These are phyloP conservation scores for Scaptodrosophila latifasciaeformis DNA, from an alignment of 2,888 invertebrate species.

Conservation along the genomic window DNA sequence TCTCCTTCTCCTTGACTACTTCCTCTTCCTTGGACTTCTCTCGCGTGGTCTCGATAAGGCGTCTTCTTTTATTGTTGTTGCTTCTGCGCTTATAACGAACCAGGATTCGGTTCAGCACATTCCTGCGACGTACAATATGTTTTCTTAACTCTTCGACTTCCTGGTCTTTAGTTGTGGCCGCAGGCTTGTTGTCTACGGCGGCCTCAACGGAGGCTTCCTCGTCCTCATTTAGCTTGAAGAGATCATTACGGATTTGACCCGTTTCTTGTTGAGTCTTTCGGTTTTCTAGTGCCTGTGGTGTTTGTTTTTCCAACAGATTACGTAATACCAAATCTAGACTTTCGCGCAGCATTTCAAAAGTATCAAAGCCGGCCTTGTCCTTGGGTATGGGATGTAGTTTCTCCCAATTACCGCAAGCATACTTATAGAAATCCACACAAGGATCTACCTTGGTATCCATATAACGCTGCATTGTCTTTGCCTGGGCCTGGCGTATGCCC, in stretches of 20 bases:
- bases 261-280: slow-evolving; percentile 23
- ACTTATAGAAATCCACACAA: slow-evolving; percentile 89
- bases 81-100: slow-evolving; percentile 63
- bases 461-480: slow-evolving; percentile 83
- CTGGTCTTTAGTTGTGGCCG: slow-evolving; percentile 37
- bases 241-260: slow-evolving; percentile 26
- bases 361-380: slow-evolving; percentile 91
- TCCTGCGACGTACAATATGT: slow-evolving; percentile 61
- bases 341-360: slow-evolving; percentile 91
- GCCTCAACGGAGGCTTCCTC: slow-evolving; percentile 7
- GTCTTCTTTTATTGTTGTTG: slow-evolving; percentile 57
- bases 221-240: slow-evolving; percentile 44
- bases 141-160: slow-evolving; percentile 50
- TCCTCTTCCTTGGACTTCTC: slow-evolving; percentile 45
- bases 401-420: slow-evolving; percentile 91
- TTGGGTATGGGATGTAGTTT: slow-evolving; percentile 89
- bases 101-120: slow-evolving; percentile 56
- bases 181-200: slow-evolving; percentile 15
- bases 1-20: slow-evolving; percentile 7
- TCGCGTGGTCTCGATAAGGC: slow-evolving; percentile 46
- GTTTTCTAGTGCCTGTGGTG: neutral
- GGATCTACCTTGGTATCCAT: slow-evolving; percentile 85
- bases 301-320: slow-evolving; percentile 79
- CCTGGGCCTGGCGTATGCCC: slow-evolving; percentile 79
- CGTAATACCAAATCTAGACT: slow-evolving; percentile 83